Evolutionary conservation across 2,888 invertebrate genomes (phyloP), one percentile per base, ranked within the genome.

Genomic region (Agrotis puta): DNA sequence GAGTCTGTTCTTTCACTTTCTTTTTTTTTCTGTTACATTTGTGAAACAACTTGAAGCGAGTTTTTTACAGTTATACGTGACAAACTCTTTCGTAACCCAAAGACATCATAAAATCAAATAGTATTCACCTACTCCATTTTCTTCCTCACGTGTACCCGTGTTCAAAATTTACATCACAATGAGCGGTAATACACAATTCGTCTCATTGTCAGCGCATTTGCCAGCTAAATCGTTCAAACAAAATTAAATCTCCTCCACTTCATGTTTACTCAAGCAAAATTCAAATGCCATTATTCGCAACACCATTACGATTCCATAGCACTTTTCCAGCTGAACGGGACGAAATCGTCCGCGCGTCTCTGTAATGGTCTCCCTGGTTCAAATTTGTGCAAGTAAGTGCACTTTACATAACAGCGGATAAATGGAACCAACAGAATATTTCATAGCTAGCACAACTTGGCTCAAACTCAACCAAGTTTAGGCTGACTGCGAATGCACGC

Each of bases 381-480:
- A 89, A 91, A 90, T 90, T 90, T 90, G 89, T 91, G 89, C 90
- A 88, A 91, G 89, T 90, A 90, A 92, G 89, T 91, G 91, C 91
- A 91, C 90, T 90, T 89, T 88, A 88, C 88, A 85, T 86, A 85
- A 82, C 82, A 86, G 78, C 76, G 83, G 83, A 89, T 92, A 92
- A 93, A 93, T 92, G 86, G 89, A 88, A 86, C 85, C 86, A 87
- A 89, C 88, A 89, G 90, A 93, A 91, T 93, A 93, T 92, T 92
- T 92, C 90, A 93, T 92, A 86, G 83, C 81, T 78, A 73, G 78
- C 78, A 87, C 83, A 91, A 92, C 90, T 93, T 93, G 92, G 92
- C 91, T 88, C 89, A 84, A 85, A 87, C 85, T 91, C 89, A 86
- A 87, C 87, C 79, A 90, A 92, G 88, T 90, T 90, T 88, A 85